Evolutionary conservation across 2,888 invertebrate genomes (phyloP).

Genomic region (Liopterus haemorrhoidalis): DNA sequence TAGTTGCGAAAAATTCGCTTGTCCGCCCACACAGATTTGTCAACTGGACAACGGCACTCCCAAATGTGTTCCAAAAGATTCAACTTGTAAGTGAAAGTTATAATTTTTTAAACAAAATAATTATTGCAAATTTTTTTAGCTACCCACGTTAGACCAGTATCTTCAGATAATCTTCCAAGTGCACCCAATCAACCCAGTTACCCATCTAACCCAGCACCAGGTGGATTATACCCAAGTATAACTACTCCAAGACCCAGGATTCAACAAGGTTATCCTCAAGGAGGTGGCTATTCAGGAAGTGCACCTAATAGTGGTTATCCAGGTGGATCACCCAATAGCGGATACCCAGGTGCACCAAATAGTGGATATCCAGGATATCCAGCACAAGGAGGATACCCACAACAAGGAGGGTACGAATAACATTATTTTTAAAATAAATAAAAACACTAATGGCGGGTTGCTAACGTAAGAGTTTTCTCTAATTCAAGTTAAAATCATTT

Average conservation of each 20-base stretch:
- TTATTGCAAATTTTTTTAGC: conserved; percentile 17
- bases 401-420: conserved; percentile 8
- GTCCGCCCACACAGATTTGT: conserved; percentile 44
- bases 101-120: not conserved
- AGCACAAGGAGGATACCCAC: conserved; percentile 17
- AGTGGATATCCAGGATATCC: conserved; percentile 26
- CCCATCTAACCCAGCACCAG: conserved; percentile 32
- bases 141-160: conserved; percentile 14
- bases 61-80: conserved; percentile 38
- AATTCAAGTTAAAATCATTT: no score
- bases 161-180: conserved; percentile 26
- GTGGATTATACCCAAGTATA: conserved; percentile 16
- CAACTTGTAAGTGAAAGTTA: conserved; percentile 13
- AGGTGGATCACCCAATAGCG: conserved; percentile 22
- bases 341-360: conserved; percentile 29
- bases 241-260: conserved; percentile 22
- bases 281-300: conserved; percentile 16
- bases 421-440: no score
- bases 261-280: conserved; percentile 16
- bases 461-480: no score
- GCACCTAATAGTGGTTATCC: conserved; percentile 15
- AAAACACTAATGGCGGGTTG: no score
- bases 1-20: conserved; percentile 42
- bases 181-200: conserved; percentile 32
- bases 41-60: conserved; percentile 41